Percentiles rank a stretch among this genome's conserved stretches.
Conservation (phyloP, 2,888 invertebrate genomes). For the Dryocosmus kuriphilus region DNA sequence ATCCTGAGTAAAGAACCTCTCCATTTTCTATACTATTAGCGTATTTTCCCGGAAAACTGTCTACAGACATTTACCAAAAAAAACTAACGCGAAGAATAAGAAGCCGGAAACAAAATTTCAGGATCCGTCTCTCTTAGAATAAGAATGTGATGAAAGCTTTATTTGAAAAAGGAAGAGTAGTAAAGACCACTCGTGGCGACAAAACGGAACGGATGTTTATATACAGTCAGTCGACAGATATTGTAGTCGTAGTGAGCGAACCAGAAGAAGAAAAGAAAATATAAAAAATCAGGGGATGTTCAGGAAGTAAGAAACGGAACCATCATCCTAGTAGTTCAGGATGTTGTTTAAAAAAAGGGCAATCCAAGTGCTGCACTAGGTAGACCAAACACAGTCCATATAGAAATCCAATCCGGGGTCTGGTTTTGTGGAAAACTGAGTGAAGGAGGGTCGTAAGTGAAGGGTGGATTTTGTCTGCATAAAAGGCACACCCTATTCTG, state of each 20-base stretch:
- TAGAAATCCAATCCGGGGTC: not conserved
- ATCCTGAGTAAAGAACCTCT: not conserved
- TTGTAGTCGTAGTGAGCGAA: not conserved
- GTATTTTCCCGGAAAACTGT: not conserved
- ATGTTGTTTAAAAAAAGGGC: not conserved
- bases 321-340: not conserved
- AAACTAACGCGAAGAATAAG: constrained; percentile 12
- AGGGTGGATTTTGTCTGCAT: not conserved
- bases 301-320: not conserved
- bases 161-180: not conserved
- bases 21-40: not conserved
- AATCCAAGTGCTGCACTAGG: not conserved
- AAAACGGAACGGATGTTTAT: constrained; percentile 8
- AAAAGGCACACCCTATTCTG: constrained; percentile 1
- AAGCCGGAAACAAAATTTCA: constrained; percentile 19
- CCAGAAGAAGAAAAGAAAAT: not conserved
- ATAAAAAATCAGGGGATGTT: not conserved
- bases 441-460: not conserved
- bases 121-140: constrained; percentile 4
- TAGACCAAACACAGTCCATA: not conserved
- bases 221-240: not conserved
- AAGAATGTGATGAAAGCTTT: constrained; percentile 1
- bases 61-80: not conserved
- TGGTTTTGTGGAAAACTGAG: not conserved
- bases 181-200: constrained; percentile 1